A percentile compares a stretch with the other conserved stretches of the same genome.
Conservation (phyloP, 1,140 invertebrate species). For the Drosophila murphyi region DNA sequence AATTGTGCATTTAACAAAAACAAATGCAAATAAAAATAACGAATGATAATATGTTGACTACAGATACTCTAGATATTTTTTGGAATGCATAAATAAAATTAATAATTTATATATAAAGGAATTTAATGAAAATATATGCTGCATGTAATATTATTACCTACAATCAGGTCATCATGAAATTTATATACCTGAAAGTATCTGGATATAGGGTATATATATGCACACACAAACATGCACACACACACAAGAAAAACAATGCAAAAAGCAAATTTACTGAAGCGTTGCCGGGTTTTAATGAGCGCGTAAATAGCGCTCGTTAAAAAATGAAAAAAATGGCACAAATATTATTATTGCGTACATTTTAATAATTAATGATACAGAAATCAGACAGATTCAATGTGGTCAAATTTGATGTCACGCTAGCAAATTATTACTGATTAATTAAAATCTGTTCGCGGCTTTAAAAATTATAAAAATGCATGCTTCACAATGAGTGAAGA, state of each 20-base stretch:
- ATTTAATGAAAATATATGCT: too few relatives aligned
- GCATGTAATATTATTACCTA: too few relatives aligned
- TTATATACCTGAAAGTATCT: too few relatives aligned
- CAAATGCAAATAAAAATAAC: background rate
- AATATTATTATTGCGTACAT: slow-evolving; percentile 56
- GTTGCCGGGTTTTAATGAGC: slow-evolving; percentile 58
- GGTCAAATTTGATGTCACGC: slow-evolving; percentile 17
- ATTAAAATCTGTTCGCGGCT: slow-evolving; percentile 60
- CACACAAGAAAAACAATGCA: too few relatives aligned
- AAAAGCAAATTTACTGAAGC: slow-evolving; percentile 11
- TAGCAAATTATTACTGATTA: slow-evolving; percentile 63
- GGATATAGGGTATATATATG: too few relatives aligned
- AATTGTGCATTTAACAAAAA: slow-evolving; percentile 17
- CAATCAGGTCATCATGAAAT: too few relatives aligned
- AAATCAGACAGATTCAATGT: slow-evolving; percentile 55
- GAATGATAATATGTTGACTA: background rate
- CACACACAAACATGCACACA: too few relatives aligned
- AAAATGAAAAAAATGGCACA: slow-evolving; percentile 31
- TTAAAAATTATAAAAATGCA: slow-evolving; percentile 5
- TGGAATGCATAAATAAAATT: too few relatives aligned
- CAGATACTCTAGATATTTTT: background rate
- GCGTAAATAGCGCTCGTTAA: slow-evolving; percentile 46
- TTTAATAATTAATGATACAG: slow-evolving; percentile 67
- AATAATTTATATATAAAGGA: too few relatives aligned
- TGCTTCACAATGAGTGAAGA: background rate